phyloP scores from a whole-genome alignment of 1,140 invertebrate genomes.

The Marisa cornuarietis region DNA sequence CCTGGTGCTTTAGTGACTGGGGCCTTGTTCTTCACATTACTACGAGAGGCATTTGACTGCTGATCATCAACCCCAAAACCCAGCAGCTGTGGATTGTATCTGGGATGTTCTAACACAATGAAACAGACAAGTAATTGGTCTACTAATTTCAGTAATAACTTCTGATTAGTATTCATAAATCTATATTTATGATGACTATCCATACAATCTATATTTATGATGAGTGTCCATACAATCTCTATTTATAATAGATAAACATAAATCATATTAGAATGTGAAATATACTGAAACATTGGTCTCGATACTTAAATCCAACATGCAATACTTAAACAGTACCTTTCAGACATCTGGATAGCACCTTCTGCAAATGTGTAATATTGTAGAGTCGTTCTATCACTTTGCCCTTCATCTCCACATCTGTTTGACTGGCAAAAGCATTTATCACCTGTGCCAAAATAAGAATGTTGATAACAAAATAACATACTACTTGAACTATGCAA shows the following conservation, averaged over 20 bases:
- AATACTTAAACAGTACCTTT: conserved; percentile 36
- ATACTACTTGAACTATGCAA: too few relatives aligned
- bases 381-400: conserved; percentile 61
- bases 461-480: too few relatives aligned
- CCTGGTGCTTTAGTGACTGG: not conserved
- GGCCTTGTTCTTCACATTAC: not conserved
- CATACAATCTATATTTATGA: too few relatives aligned
- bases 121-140: not conserved
- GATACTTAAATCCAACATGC: not conserved
- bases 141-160: not conserved
- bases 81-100: conserved; percentile 8
- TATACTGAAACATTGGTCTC: not conserved
- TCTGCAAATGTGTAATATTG: conserved; percentile 61
- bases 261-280: too few relatives aligned
- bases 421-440: conserved; percentile 77
- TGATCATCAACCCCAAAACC: conserved; percentile 6
- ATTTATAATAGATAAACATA: not conserved
- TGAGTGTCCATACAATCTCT: too few relatives aligned
- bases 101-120: conserved; percentile 8
- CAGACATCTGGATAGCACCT: conserved; percentile 56
- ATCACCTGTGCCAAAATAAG: conserved; percentile 67
- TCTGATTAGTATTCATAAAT: too few relatives aligned
- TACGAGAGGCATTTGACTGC: not conserved
- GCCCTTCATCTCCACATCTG: conserved; percentile 60
- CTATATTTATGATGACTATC: too few relatives aligned